Evolutionary conservation across 2,888 invertebrate genomes (phyloP), one percentile per base, ranked within the genome.

Genomic region (Tetropium fuscum): DNA sequence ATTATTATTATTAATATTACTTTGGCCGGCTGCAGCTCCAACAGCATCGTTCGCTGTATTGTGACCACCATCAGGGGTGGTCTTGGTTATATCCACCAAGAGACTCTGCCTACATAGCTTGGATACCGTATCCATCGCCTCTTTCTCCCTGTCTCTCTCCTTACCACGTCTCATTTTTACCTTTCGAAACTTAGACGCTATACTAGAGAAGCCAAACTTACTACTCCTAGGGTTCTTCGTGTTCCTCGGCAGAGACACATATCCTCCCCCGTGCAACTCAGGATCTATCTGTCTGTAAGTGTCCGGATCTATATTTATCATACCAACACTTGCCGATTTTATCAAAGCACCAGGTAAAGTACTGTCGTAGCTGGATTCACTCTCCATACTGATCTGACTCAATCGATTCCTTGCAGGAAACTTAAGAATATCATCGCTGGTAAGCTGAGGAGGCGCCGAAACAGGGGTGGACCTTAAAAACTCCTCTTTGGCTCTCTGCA

Each of bases 261-360:
- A 86, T 1, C 83, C 83, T 5, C 83, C 82, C 2, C 76, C 74
- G 55, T 81, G 81, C 25, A 77, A 67, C 58, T 79, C 80, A 0
- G 80, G 78, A 68, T 79, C 84, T 10, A 89, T 83, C 64, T 87
- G 83, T 66, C 84, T 85, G 81, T 87, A 89, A 0, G 87, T 83
- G 16, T 86, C 85, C 3, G 85, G 81, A 62, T 89, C 89, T 0
- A 89, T 84, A 69, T 89, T 88, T 55, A 92, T 90, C 87, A 92
- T 90, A n/a, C 91, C 91, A 0, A 88, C 91, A 64, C 92, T 92
- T 0, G 89, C 88, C 20, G 91, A 91, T 70, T 92, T 90, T 0
- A 88, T 85, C n/a, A 90, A 78, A 5, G 83, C 68, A 2, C 83
- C 79, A 48, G 85, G 84, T 38, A 53, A 55, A 78, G 67, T 67